These are phyloP conservation scores for Nothocercus nigrocapillus DNA, from an alignment of 2,113 vertebrate genomes.

Conservation along the genomic window DNA sequence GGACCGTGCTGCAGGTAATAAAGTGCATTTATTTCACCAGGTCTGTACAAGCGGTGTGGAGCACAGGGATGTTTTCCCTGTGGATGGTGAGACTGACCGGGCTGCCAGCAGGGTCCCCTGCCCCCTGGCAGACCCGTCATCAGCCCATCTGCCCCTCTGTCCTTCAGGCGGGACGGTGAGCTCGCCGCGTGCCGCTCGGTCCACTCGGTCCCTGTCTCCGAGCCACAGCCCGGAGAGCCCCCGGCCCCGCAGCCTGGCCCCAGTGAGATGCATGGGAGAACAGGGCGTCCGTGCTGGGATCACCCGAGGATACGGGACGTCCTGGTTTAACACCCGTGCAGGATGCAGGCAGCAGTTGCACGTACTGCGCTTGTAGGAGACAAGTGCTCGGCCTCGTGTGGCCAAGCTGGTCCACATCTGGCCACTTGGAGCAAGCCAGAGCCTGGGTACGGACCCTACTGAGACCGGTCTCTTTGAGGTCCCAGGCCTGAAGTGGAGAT, in stretches of 20 bases:
- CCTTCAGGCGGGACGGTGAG: slow-evolving; percentile 40
- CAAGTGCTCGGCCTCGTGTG: neutral
- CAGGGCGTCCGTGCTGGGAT: neutral
- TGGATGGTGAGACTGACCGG: neutral
- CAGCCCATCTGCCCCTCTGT: slow-evolving; percentile 61
- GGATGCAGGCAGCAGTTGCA: neutral
- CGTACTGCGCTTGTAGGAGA: neutral
- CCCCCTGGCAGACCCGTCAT: neutral
- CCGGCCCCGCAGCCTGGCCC: neutral
- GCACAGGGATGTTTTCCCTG: neutral
- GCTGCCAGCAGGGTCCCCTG: neutral
- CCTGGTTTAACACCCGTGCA: neutral
- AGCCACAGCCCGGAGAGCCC: slow-evolving; percentile 25
- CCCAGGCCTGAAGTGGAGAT: neutral
- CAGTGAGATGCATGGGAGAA: neutral
- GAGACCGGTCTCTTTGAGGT: neutral
- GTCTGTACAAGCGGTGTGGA: neutral
- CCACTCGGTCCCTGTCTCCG: slow-evolving; percentile 5
- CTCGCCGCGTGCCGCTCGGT: slow-evolving; percentile 19
- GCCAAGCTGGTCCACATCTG: neutral
- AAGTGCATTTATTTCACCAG: neutral
- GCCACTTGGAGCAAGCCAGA: neutral
- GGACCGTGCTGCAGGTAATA: slow-evolving; percentile 7
- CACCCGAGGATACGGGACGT: neutral
- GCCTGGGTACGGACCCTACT: neutral